A percentile compares a stretch with the other conserved stretches of the same genome.
Evolutionary conservation across 2,888 invertebrate genomes (phyloP).

Genomic region (Sepioteuthis lessoniana): DNA sequence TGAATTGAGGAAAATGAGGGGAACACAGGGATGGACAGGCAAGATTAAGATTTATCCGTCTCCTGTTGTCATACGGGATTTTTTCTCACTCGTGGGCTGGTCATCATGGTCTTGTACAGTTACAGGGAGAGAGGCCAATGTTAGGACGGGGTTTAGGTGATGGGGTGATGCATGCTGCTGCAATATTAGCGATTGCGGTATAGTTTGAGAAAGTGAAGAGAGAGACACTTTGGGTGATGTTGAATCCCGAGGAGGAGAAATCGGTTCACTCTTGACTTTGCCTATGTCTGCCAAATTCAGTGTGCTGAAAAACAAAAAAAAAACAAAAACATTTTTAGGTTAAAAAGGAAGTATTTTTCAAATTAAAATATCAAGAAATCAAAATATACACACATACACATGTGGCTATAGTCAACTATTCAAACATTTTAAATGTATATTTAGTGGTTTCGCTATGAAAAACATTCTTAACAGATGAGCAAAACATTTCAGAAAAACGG

Average conservation of each 20-base stretch:
- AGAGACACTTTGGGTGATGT: constrained; percentile 76
- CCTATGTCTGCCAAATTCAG: constrained; percentile 34
- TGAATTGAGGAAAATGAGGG: background rate
- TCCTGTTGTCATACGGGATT: constrained; percentile 42
- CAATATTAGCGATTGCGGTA: background rate
- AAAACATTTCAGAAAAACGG: too few species aligned
- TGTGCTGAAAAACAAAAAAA: constrained; percentile 13
- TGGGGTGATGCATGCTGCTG: background rate
- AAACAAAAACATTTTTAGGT: background rate
- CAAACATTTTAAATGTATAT: too few species aligned
- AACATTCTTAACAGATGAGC: too few species aligned
- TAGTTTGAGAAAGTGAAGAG: background rate
- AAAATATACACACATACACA: too few species aligned
- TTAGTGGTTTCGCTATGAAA: too few species aligned
- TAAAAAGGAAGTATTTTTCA: background rate
- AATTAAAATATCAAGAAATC: too few species aligned
- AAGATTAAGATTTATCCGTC: constrained; percentile 43
- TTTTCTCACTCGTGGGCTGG: constrained; percentile 42
- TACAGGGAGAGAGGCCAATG: background rate
- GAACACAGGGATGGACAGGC: constrained; percentile 33
- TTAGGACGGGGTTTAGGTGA: constrained; percentile 45
- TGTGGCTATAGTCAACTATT: too few species aligned
- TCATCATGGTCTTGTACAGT: constrained; percentile 43
- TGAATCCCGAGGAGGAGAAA: constrained; percentile 92
- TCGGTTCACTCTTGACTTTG: constrained; percentile 95